Evolutionary conservation across 2,888 invertebrate genomes (phyloP).

Genomic region (Sympetrum striolatum): DNA sequence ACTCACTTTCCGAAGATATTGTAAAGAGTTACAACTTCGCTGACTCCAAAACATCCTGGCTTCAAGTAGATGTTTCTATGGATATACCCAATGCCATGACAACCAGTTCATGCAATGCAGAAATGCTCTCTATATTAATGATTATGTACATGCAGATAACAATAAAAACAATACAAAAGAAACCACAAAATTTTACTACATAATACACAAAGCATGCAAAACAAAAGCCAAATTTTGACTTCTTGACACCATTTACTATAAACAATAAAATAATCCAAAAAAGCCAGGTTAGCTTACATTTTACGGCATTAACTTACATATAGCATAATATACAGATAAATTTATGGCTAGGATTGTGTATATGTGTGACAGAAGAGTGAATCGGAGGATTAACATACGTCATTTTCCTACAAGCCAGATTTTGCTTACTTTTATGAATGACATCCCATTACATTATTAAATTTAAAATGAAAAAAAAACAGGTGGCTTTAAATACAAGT

Average conservation of each 20-base stretch:
- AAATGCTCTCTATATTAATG: slow-evolving; percentile 45
- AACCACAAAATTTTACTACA: slow-evolving; percentile 10
- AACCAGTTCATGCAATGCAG: slow-evolving; percentile 50
- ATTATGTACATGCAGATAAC: slow-evolving; percentile 33
- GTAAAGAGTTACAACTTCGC: slow-evolving; percentile 54
- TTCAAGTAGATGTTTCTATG: slow-evolving; percentile 69
- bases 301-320: background rate
- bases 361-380: too few relatives aligned
- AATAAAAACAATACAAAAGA: slow-evolving; percentile 22
- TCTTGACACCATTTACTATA: background rate
- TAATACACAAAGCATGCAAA: slow-evolving; percentile 9
- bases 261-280: background rate
- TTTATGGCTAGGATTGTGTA: background rate
- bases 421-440: background rate
- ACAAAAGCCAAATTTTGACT: background rate
- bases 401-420: background rate
- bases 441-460: background rate
- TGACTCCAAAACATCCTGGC: slow-evolving; percentile 67
- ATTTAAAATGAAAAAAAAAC: background rate
- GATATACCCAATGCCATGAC: slow-evolving; percentile 56
- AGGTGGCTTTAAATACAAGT: background rate
- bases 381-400: background rate
- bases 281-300: background rate
- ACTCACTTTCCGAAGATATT: slow-evolving; percentile 44
- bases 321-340: background rate